Evolutionary conservation across 1,140 invertebrate genomes (phyloP).

Genomic region (Nilaparvata lugens): DNA sequence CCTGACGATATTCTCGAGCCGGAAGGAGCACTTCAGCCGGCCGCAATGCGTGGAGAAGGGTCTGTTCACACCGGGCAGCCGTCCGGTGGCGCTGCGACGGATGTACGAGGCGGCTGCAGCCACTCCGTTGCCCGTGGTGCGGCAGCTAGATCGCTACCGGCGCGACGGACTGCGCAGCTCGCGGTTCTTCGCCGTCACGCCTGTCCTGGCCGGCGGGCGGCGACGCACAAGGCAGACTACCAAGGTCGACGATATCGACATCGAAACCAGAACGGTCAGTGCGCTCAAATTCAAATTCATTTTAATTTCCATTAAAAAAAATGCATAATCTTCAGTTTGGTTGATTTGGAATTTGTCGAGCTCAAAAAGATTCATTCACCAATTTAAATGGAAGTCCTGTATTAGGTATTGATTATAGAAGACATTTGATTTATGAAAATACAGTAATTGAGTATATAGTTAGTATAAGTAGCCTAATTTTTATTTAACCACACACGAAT

Average conservation of each 20-base stretch:
- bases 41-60: conserved; percentile 49
- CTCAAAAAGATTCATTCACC: background rate
- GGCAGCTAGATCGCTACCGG: conserved; percentile 41
- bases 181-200: conserved; percentile 63
- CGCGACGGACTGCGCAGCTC: conserved; percentile 45
- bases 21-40: conserved; percentile 61
- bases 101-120: conserved; percentile 63
- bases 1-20: conserved; percentile 65
- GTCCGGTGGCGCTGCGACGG: conserved; percentile 53
- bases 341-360: too few species aligned
- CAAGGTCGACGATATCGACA: conserved; percentile 61
- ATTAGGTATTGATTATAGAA: too few species aligned
- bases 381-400: too few species aligned
- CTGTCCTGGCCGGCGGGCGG: conserved; percentile 55
- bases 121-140: conserved; percentile 33
- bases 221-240: conserved; percentile 36
- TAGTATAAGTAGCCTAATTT: too few species aligned
- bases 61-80: conserved; percentile 57
- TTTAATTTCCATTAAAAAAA: too few species aligned
- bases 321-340: too few species aligned
- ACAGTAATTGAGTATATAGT: too few species aligned
- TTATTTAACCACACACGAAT: too few species aligned
- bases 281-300: background rate
- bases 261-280: conserved; percentile 77
- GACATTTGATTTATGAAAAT: too few species aligned